Evolutionary conservation across 2,113 vertebrate species (phyloP).

Genomic region (Lipophrys pholis): DNA sequence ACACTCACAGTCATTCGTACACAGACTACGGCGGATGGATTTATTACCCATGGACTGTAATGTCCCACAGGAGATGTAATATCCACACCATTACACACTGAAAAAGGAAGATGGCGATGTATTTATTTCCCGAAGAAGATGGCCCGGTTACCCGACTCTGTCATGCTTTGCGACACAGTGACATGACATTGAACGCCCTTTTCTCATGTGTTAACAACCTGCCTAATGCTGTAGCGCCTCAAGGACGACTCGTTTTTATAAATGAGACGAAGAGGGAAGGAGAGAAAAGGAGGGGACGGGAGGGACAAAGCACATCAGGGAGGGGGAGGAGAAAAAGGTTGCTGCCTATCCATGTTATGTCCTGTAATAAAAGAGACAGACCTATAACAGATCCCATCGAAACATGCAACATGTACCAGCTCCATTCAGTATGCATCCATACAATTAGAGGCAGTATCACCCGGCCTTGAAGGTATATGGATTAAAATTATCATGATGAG

Average conservation of each 20-base stretch:
- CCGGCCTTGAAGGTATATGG: conserved; percentile 45
- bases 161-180: conserved; percentile 68
- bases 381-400: conserved; percentile 57
- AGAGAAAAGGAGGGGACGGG: conserved; percentile 35
- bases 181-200: conserved; percentile 82
- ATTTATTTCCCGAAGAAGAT: conserved; percentile 78
- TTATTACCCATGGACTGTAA: conserved; percentile 76
- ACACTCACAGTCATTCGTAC: not conserved
- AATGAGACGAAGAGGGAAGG: conserved; percentile 59
- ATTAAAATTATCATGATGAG: conserved; percentile 48
- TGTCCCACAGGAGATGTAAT: conserved; percentile 79
- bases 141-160: conserved; percentile 52
- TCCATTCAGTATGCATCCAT: conserved; percentile 28
- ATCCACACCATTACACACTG: conserved; percentile 78
- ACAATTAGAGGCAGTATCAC: conserved; percentile 28
- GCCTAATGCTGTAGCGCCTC: conserved; percentile 60
- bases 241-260: conserved; percentile 71
- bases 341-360: conserved; percentile 48
- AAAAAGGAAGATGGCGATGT: conserved; percentile 71
- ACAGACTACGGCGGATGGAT: conserved; percentile 57
- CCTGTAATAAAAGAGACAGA: conserved; percentile 51
- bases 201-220: conserved; percentile 70
- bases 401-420: conserved; percentile 49
- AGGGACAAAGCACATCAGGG: conserved; percentile 9
- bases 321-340: conserved; percentile 32